These are phyloP conservation scores for Oxyura jamaicensis DNA, from an alignment of 2,113 vertebrate species.

Conservation along the genomic window DNA sequence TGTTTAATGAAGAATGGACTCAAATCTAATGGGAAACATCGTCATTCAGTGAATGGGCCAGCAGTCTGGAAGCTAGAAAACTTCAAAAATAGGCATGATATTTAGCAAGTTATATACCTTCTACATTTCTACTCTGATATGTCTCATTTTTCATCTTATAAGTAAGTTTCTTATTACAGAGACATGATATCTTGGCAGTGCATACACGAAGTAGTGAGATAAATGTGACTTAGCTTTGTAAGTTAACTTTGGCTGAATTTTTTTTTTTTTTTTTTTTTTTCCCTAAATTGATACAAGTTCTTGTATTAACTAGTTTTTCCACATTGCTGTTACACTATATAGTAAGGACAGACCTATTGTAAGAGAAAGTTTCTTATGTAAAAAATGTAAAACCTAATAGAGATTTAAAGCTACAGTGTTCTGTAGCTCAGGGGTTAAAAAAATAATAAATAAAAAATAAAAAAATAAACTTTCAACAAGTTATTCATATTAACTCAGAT, in stretches of 20 bases:
- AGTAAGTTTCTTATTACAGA: neutral
- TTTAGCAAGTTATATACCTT: neutral
- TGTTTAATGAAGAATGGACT: neutral
- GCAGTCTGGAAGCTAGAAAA: neutral
- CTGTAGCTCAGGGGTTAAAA: neutral
- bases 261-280: neutral
- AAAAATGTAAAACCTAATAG: neutral
- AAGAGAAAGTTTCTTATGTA: neutral
- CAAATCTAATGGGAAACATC: neutral
- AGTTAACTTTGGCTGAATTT: neutral
- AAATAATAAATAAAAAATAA: neutral
- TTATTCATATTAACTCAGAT: neutral
- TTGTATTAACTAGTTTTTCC: neutral
- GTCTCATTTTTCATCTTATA: neutral
- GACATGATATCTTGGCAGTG: neutral
- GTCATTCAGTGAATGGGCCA: neutral
- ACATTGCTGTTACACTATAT: fast-evolving
- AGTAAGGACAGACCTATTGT: neutral
- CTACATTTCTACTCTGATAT: neutral
- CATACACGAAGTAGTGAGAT: neutral
- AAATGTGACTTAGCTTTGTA: neutral
- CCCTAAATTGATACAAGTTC: neutral
- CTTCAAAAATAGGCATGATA: neutral
- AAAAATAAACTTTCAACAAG: neutral
- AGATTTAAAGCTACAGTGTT: neutral